Evolutionary conservation across 2,797 vertebrate species (phyloP).

Genomic region (Peromyscus melanophrys): DNA sequence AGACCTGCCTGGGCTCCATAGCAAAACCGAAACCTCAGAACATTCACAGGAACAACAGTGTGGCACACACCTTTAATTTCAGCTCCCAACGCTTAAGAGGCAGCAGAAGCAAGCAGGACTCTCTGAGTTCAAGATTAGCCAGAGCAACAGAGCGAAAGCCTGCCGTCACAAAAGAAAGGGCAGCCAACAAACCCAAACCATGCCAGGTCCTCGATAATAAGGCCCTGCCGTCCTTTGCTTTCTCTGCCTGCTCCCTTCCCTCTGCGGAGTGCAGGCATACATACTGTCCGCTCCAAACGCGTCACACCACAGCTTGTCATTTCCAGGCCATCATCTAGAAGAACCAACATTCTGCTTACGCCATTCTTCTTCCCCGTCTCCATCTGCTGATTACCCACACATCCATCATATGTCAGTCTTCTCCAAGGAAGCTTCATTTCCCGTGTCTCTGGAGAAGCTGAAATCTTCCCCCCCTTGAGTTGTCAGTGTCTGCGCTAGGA

Average conservation of each 20-base stretch:
- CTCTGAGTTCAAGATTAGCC: background rate
- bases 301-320: background rate
- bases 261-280: no score
- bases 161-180: no score
- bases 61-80: background rate
- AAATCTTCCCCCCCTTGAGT: background rate
- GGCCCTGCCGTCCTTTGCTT: background rate
- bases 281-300: background rate
- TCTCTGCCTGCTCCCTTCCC: no score
- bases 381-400: constrained; percentile 36
- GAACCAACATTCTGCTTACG: background rate
- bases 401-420: constrained; percentile 39
- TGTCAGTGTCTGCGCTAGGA: background rate
- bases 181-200: background rate
- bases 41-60: background rate
- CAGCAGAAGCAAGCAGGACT: background rate
- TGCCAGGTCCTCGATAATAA: background rate
- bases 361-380: background rate
- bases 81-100: background rate
- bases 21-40: background rate
- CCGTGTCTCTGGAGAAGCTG: background rate
- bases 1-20: background rate
- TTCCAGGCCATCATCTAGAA: constrained; percentile 24
- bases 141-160: background rate
- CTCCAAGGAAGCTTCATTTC: background rate